A percentile compares a stretch with the other conserved stretches of the same genome.
phyloP scores from a whole-genome alignment of 2,888 invertebrate genomes.

The Onthophagus sagittarius region DNA sequence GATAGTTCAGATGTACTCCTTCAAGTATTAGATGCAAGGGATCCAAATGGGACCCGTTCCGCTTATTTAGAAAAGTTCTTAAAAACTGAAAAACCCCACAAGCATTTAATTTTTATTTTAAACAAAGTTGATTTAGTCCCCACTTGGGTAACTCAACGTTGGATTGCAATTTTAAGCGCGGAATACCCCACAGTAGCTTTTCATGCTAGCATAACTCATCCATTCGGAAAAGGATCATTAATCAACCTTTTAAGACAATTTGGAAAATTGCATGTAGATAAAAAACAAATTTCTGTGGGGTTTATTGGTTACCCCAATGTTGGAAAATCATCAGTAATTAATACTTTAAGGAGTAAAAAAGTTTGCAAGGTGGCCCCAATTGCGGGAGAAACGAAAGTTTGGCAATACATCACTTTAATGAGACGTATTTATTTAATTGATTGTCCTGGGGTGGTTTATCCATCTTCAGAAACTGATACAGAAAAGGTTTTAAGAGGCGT shows the following conservation, averaged over 20 bases:
- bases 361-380: conserved; percentile 99
- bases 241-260: conserved; percentile 95
- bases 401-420: conserved; percentile 99
- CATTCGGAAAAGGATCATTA: conserved; percentile 96
- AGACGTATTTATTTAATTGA: conserved; percentile 94
- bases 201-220: conserved; percentile 97
- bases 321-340: conserved; percentile 97
- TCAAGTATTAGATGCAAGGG: conserved; percentile 94
- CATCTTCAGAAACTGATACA: conserved; percentile 91
- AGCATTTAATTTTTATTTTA: conserved; percentile 93
- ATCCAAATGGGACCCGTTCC: conserved; percentile 95
- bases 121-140: conserved; percentile 97
- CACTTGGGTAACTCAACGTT: conserved; percentile 96
- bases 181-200: conserved; percentile 98
- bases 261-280: conserved; percentile 89
- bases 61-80: conserved; percentile 89
- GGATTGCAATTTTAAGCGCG: conserved; percentile 90
- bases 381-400: conserved; percentile 96
- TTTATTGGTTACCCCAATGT: conserved; percentile 99
- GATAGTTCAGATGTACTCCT: conserved; percentile 97
- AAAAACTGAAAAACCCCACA: conserved; percentile 91
- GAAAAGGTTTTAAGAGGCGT: conserved; percentile 96
- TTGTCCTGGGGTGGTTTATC: conserved; percentile 98
- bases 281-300: conserved; percentile 98
- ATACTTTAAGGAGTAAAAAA: conserved; percentile 91